Evolutionary conservation across 2,797 vertebrate species (phyloP), one percentile per base, ranked within the genome.

Genomic region (Falco columbarius): DNA sequence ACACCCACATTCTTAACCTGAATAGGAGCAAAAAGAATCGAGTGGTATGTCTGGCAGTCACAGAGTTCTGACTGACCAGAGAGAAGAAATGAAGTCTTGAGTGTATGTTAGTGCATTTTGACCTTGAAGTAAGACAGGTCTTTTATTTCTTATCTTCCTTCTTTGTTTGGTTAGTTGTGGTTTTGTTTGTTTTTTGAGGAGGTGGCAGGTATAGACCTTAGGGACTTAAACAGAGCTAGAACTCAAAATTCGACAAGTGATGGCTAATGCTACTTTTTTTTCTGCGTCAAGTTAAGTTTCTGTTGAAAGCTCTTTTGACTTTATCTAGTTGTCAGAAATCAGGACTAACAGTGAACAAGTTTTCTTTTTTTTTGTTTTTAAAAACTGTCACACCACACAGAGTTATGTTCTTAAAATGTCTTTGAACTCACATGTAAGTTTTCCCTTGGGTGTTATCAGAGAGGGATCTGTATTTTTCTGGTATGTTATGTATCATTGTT

Each of bases 381-480:
- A 49, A 72, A 58, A 67, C 47, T 73, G 29, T 1, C 0, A 19
- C 11, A 38, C 6, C 1, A 2, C 51, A 20, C 11, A 23, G 24
- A 86, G 3, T 59, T 74, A 27, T 2, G 14, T 86, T 81, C 36
- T 68, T 77, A 49, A 73, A 75, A 59, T 79, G 56, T 58, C 49
- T 89, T 91, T 34, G 34, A 87, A 76, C 12, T 72, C 9, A 10
- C 14, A 15, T 10, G 5, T 80, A 5, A 58, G 29, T 59, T 91
- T 87, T 76, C 36, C 32, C 14, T 74, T 63, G 6, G 20, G 12
- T 66, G 86, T 83, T 75, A 32, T 47, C 54, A 24, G 32, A 46
- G 34, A 14, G 8, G 63, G 6, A 51, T 56, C 18, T 19, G 0
- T 81, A 8, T n/a, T 82, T 74, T 91, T 94, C 42, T 59, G 16